Evolutionary conservation across 2,797 vertebrate genomes (phyloP), one percentile per base, ranked within the genome.

Genomic region (Channa striata): DNA sequence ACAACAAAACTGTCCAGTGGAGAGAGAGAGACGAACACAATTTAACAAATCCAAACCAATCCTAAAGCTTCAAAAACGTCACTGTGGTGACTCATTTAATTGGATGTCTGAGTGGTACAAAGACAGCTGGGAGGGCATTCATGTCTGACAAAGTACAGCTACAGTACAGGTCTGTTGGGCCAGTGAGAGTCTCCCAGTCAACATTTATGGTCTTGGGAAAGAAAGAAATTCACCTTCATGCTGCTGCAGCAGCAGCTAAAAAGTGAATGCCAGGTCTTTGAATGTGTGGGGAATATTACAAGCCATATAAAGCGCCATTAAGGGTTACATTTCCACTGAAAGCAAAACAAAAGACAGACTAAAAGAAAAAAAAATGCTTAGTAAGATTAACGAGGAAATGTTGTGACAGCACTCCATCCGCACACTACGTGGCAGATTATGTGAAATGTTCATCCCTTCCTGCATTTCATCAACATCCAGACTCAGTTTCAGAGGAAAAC

Each of bases 101-200:
- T 23, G 13, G 8, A n/a, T 1, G n/a, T 46, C 7, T 51, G 23
- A 23, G 60, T 46, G 63, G 4, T 2, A 30, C 25, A 54, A 19
- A 19, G 25, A 39, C 77, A 79, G 74, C 58, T 71, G 73, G 19
- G 64, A 59, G 56, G 60, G 51, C 47, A 21, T 3, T 61, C 60
- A 52, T 47, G 70, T 59, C 25, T 71, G 65, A 68, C 61, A 59
- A 12, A 48, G 33, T 17, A 14, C 6, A 46, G 25, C 52, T 12
- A 14, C 23, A 30, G 30, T 42, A 65, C 39, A 75, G 73, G 60
- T 64, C 49, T 59, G 40, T n/a, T 4, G 23, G 30, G 73, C 67
- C 49, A 21, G 36, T 1, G 36, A 46, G 51, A 20, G 43, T 65
- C 36, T 56, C 34, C 6, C 11, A 21, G 48, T 59, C 43, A 42